Base-by-base conservation (phyloP, 1,140 invertebrate genomes). In the Uloborus diversus region DNA sequence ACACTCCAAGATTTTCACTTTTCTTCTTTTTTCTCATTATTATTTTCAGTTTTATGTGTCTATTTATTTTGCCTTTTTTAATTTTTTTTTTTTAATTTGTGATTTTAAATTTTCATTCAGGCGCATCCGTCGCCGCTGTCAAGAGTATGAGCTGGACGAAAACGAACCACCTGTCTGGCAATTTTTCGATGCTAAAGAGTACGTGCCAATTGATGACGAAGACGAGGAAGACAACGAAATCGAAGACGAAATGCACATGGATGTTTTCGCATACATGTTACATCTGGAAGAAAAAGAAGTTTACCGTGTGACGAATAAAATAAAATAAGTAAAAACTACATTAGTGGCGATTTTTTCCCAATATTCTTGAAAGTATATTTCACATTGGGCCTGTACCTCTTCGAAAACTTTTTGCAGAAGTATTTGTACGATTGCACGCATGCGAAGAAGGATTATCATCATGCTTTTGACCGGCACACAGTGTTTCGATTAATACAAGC, bases 71-170 rank as follows among this genome's bases (percentile, higher is more conserved):
- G 37, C 17, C 9, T 42, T 42, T 1, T 17, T 13, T 13, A 42
- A 42, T 42, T 1, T 42, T 17, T 13, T 42, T 9, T 13, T 42
- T 13, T 13, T 42, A 17, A 42, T n/a, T 1, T 53, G 17, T 1
- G 17, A 13, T 11, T 4, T 20, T 42, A 42, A 42, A 9, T 9
- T 42, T 42, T 42, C n/a, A n/a, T 42, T 17, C 37, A 42, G 37
- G 17, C 17, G 37, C 9, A 13, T 42, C 59, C n/a, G 42, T 49
- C 65, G 70, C 30, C 59, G 9, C 17, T 84, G 83, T 68, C 79
- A 82, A 56, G 51, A 81, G 56, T 84, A 84, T 56, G 23, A 28
- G 33, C 56, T 83, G 35, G 80, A 84, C 47, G 35, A 3, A 17
- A 65, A 2, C 4, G 42, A 69, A 66, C 7, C 57, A 69, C n/a